Percentiles rank a stretch among this genome's conserved stretches.
These are phyloP conservation scores for Arion vulgaris DNA, from an alignment of 1,140 invertebrate genomes.

Conservation along the genomic window DNA sequence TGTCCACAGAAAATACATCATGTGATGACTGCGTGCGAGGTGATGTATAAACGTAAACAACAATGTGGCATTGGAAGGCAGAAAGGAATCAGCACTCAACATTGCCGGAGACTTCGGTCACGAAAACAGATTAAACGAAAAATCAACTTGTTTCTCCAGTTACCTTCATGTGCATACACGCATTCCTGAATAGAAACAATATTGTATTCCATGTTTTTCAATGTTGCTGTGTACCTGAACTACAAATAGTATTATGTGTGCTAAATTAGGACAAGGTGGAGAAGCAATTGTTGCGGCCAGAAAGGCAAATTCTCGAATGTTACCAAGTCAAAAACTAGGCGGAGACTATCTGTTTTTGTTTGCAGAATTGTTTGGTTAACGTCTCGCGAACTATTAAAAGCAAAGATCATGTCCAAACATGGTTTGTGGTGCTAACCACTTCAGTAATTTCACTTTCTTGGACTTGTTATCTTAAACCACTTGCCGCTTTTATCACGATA, in stretches of 20 bases:
- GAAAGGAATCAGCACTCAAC: too few relatives aligned
- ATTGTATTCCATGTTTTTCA: neutral
- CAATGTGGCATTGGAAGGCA: too few relatives aligned
- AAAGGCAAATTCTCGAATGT: neutral
- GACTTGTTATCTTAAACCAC: neutral
- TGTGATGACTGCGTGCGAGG: too few relatives aligned
- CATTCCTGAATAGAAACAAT: neutral
- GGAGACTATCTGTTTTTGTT: neutral
- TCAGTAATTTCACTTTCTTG: neutral
- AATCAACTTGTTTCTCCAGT: neutral
- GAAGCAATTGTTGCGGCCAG: neutral
- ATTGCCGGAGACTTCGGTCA: neutral
- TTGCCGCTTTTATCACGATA: neutral
- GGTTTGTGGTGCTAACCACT: neutral
- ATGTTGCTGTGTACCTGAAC: neutral
- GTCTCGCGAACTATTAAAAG: slow-evolving; percentile 9
- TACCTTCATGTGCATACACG: neutral
- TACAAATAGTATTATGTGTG: neutral
- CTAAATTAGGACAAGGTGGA: neutral
- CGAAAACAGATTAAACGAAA: neutral
- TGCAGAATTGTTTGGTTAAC: neutral
- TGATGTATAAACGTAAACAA: too few relatives aligned
- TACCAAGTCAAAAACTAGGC: neutral
- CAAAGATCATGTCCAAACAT: neutral
- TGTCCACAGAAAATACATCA: too few relatives aligned